Base-by-base conservation (phyloP, 2,113 vertebrate genomes). In the Cheirogaleus medius region DNA sequence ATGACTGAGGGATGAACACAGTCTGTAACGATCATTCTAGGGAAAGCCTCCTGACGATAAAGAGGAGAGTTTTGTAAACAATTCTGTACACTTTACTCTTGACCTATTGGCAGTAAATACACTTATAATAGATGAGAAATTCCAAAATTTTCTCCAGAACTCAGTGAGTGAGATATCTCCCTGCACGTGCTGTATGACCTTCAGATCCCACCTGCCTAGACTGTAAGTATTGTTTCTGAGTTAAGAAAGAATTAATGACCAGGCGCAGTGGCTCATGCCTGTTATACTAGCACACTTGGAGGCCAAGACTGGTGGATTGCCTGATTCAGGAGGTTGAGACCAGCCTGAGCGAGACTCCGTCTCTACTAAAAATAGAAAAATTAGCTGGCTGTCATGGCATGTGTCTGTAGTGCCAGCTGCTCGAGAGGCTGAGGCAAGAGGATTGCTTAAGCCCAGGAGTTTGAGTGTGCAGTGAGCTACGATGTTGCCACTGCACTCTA, bases 171-270 rank as follows among this genome's bases (percentile, higher is more conserved):
- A 73, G 10, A 20, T 47, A 27, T 63, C 66, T 95, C 49, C 68
- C 18, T 69, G 1, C 0, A 44, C 1, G 29, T 58, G 7, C 27
- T 47, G 0, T 10, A 15, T 68, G 6, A 52, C 20, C 1, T 37
- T 71, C 42, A 52, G 39, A 34, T 56, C 34, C 0, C 1, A 74
- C 66, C 17, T 86, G 1, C 3, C 13, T 47, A 54, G 18, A 78
- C 6, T 64, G 10, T 27, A 47, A 42, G 21, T 21, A 34, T 56
- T 15, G 3, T 52, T 20, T 71, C 10, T 80, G 54, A 49, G 14
- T 69, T 34, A 89, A 49, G 20, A 91, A 91, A 87, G 1, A 90
- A 95, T 92, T 54, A 54, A 54, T 54, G 52, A 54, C 17, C 17
- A 54, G 6, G 52, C 1, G 17, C 52, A 54, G 17, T 54, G 52